Base-by-base conservation (phyloP, 2,888 invertebrate genomes). In the Acheta domesticus region DNA sequence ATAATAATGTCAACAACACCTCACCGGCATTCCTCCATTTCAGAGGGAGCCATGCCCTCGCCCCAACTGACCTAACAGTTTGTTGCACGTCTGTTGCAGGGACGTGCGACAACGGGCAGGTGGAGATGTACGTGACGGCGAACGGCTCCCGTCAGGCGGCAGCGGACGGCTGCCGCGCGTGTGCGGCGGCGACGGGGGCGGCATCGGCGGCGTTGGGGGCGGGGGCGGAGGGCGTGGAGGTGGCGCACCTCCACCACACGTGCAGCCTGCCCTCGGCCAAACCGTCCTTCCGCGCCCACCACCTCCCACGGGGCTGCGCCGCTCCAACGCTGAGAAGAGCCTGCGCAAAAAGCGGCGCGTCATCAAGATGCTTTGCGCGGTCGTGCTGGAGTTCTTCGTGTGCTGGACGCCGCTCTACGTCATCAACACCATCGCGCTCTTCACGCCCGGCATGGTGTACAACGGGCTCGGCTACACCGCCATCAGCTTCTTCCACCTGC, bases 271-370 rank as follows among this genome's bases (percentile, higher is more conserved):
- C 36, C 36, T 36, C 36, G 36, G 36, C 36, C 36, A 36, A 36
- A 8, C 36, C 36, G 5, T 36, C 36, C 36, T 36, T 36, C 36
- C 36, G 36, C 36, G 36, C 36, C 8, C 62, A 62, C n/a, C 62
- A 62, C n/a, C 62, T 62, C 62, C 62, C 62, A 62, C n/a, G 16
- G 62, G 62, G 5, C 62, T 62, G 1, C 62, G 62, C 16, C 62
- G 62, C 62, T 62, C 62, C 62, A 62, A 62, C 62, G 62, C 62
- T 16, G 62, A 62, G 62, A 62, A 62, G 62, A 62, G 62, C 62
- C n/a, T 62, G 62, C 62, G 11, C 62, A 62, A 62, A 16, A 62
- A 62, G n/a, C 14, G n/a, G 62, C 62, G 62, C 62, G 62, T 62
- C n/a, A 62, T 62, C 62, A 62, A 62, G 8, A 62, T 62, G 62